A percentile compares a stretch with the other conserved stretches of the same genome.
Conservation (phyloP, 1,140 invertebrate species). For the Lordiphosa mommai region DNA sequence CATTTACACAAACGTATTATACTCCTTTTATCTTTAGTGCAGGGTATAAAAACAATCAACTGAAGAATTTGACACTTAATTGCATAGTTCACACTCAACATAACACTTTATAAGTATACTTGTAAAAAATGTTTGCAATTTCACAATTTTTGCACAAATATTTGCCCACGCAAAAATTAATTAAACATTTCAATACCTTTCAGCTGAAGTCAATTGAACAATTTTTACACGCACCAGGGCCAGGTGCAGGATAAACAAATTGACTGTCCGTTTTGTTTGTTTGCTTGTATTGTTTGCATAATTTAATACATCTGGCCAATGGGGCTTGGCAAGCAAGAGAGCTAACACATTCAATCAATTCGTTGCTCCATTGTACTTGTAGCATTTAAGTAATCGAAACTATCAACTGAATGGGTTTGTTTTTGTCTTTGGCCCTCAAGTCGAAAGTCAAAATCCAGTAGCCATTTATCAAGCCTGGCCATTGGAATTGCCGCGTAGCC, state of each 20-base stretch:
- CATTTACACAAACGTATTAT: too few relatives aligned
- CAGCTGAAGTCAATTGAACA: conserved; percentile 18
- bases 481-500: conserved; percentile 51
- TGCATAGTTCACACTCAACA: too few relatives aligned
- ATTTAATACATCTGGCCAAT: conserved; percentile 45
- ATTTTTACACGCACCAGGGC: conserved; percentile 33
- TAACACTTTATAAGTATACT: neutral
- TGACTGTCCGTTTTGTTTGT: conserved; percentile 6
- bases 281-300: conserved; percentile 44
- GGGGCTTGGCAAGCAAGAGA: conserved; percentile 18
- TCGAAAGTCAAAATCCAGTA: conserved; percentile 8
- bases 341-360: conserved; percentile 39
- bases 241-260: conserved; percentile 16
- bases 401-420: conserved; percentile 12
- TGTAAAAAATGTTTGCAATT: conserved; percentile 14
- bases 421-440: conserved; percentile 36
- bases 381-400: conserved; percentile 38
- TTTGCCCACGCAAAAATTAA: conserved; percentile 11
- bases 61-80: too few relatives aligned
- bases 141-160: conserved; percentile 3
- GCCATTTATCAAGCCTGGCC: conserved; percentile 18
- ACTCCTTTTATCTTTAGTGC: too few relatives aligned
- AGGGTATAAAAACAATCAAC: too few relatives aligned
- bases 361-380: conserved; percentile 40
- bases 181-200: conserved; percentile 45